These are phyloP conservation scores for Nysson spinosus DNA, from an alignment of 2,888 invertebrate species.

Conservation along the genomic window DNA sequence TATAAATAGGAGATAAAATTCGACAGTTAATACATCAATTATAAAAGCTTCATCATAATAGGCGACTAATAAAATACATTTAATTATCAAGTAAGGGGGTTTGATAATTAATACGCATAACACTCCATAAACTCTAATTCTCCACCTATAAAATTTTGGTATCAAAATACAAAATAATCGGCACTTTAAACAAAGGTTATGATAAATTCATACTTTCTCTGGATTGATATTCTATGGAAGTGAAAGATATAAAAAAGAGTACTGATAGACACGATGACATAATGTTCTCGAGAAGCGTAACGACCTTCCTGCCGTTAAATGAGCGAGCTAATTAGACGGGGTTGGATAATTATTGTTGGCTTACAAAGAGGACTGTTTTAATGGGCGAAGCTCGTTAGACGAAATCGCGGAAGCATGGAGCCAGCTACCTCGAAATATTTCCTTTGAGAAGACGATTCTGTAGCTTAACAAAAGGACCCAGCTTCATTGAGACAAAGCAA, in stretches of 20 bases:
- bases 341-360: conserved; percentile 48
- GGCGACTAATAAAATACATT: too few relatives aligned
- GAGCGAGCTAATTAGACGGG: conserved; percentile 46
- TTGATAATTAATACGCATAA: too few relatives aligned
- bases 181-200: too few relatives aligned
- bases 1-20: too few relatives aligned
- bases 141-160: too few relatives aligned
- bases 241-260: conserved; percentile 1
- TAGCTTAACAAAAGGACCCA: conserved; percentile 6
- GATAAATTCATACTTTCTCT: neutral
- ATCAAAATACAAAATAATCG: too few relatives aligned
- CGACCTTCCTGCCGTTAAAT: conserved; percentile 39
- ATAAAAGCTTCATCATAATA: too few relatives aligned
- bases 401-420: conserved; percentile 23
- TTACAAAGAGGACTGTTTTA: conserved; percentile 32
- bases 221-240: neutral
- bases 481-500: too few relatives aligned
- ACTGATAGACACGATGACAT: conserved; percentile 23
- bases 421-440: conserved; percentile 26
- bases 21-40: too few relatives aligned
- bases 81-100: too few relatives aligned
- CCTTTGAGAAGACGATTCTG: conserved; percentile 25
- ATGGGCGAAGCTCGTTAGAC: conserved; percentile 46
- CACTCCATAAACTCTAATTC: too few relatives aligned
- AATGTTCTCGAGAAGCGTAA: conserved; percentile 25